Base-by-base conservation (phyloP, 2,797 vertebrate species). In the Siniperca undulata region DNA sequence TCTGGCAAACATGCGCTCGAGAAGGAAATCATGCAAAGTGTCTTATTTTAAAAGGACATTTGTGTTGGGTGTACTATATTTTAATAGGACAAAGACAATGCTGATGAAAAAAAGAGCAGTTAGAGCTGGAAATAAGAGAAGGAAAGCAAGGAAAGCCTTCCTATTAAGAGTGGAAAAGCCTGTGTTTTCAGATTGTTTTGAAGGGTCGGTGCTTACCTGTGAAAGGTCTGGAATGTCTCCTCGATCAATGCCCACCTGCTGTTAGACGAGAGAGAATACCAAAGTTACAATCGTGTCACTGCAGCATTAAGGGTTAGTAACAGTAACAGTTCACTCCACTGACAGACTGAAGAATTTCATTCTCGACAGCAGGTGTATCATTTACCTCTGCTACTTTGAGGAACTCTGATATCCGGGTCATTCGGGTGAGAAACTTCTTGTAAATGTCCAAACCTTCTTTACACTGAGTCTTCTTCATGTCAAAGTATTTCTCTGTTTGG, bases 391-490 rank as follows among this genome's bases (percentile, higher is more conserved):
- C 99, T 93, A 99, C 99, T 97, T 99, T 99, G 81, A 99, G 97
- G 94, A 99, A 99, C 91, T 99, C 99, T 0, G 99, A 99, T 94
- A 99, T 99, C 80, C 99, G 96, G 7, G 99, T 99, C 99, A 99
- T 99, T 93, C 98, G 95, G 85, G 99, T 99, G 70, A 99, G 97
- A 85, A 99, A 99, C 93, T 99, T 99, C 95, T 99, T 99, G 91
- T 99, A 99, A 89, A 99, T 99, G 87, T 99, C 99, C 94, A 99
- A 94, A 73, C 97, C 98, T 94, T 99, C 99, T 97, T 99, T 99
- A 95, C 99, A 99, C 80, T 99, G 99, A 88, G 97, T 97, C 93
- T 99, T 99, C 95, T 99, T 99, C 99, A 99, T 99, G 94, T 99
- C 98, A 87, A 99, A 99, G 91, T 99, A 99, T 95, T 99, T 99